These are phyloP conservation scores for Alloscopus bannaensis DNA, from an alignment of 2,888 invertebrate species.

Conservation along the genomic window DNA sequence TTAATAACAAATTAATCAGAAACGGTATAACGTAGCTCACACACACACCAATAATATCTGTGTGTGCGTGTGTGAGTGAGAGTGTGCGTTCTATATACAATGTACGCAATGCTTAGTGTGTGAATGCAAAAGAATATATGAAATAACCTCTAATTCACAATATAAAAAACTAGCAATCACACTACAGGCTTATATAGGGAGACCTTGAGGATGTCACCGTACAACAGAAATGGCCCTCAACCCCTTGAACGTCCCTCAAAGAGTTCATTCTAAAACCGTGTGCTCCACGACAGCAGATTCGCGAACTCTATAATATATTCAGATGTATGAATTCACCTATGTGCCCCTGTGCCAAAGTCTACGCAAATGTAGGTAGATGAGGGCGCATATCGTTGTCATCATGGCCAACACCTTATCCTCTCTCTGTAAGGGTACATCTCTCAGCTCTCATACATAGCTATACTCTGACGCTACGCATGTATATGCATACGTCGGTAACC, in stretches of 20 bases:
- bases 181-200: constrained; percentile 34
- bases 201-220: constrained; percentile 62
- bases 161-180: constrained; percentile 47
- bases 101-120: too few relatives aligned
- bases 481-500: too few relatives aligned
- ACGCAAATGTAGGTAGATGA: constrained; percentile 30
- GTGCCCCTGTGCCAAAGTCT: background rate
- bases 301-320: constrained; percentile 10
- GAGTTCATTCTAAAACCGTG: constrained; percentile 61
- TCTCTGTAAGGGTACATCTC: too few relatives aligned
- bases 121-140: background rate
- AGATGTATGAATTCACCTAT: background rate
- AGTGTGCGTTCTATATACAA: too few relatives aligned
- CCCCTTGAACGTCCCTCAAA: constrained; percentile 59
- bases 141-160: constrained; percentile 37
- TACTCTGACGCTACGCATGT: too few relatives aligned
- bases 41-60: too few relatives aligned
- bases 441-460: too few relatives aligned
- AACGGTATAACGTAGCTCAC: background rate
- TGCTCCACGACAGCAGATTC: constrained; percentile 36
- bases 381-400: too few relatives aligned
- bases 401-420: too few relatives aligned
- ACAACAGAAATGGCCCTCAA: constrained; percentile 64
- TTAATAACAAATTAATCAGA: constrained; percentile 65
- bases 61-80: too few relatives aligned